phyloP scores from a whole-genome alignment of 2,113 vertebrate species.

The Lethenteron camtschaticum region DNA sequence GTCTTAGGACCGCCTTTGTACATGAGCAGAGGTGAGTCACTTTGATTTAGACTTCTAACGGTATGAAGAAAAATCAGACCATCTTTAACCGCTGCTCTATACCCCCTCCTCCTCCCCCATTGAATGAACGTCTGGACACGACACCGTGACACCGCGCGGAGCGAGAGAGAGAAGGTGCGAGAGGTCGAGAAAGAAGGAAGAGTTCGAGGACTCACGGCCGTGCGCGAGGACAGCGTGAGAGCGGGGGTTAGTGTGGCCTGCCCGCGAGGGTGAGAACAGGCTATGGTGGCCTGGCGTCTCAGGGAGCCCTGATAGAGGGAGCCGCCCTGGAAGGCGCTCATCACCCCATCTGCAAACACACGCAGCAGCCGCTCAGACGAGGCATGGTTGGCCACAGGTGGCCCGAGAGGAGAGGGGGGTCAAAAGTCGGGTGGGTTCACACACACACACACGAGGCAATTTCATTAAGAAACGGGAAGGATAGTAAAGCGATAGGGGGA shows the following conservation, averaged over 20 bases:
- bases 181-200: neutral
- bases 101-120: too few relatives aligned
- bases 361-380: neutral
- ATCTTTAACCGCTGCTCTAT: too few relatives aligned
- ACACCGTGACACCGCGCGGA: too few relatives aligned
- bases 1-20: too few relatives aligned
- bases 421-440: neutral
- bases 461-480: neutral
- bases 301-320: neutral
- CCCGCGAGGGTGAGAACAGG: conserved; percentile 1
- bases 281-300: neutral
- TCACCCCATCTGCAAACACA: neutral
- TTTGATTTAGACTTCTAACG: too few relatives aligned
- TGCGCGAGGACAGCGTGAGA: conserved; percentile 3
- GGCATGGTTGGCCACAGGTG: neutral
- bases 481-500: neutral
- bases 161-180: too few relatives aligned
- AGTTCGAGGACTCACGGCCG: neutral
- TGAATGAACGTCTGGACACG: too few relatives aligned
- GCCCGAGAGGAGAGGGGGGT: neutral
- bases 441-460: neutral
- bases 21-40: too few relatives aligned
- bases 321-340: conserved; percentile 2
- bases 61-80: too few relatives aligned
- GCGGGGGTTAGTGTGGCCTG: neutral